A percentile compares a stretch with the other conserved stretches of the same genome.
Evolutionary conservation across 1,140 invertebrate species (phyloP).

Genomic region (Tyrophagus putrescentiae): DNA sequence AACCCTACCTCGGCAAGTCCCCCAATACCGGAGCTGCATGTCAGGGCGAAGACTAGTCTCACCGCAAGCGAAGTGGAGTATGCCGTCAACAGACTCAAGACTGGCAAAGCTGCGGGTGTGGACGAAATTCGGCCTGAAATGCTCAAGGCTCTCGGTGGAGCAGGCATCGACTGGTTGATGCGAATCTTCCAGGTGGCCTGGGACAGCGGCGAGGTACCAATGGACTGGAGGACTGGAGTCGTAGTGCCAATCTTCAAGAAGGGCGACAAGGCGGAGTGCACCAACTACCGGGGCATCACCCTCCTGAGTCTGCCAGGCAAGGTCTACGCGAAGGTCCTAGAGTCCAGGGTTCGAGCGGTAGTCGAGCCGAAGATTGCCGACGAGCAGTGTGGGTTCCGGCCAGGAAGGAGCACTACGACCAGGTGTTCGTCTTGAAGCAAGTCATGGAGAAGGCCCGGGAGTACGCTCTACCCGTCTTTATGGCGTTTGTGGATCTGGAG

Average conservation of each 20-base stretch:
- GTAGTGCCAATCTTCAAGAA: conserved; percentile 14
- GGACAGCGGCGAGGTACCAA: background rate
- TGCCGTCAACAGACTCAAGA: background rate
- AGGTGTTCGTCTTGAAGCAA: conserved; percentile 11
- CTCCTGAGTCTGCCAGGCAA: background rate
- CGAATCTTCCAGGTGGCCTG: background rate
- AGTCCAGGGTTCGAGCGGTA: background rate
- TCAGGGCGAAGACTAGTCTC: background rate
- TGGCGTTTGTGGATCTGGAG: background rate
- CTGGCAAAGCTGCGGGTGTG: background rate
- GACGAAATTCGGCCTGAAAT: conserved; percentile 1
- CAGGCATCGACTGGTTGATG: background rate
- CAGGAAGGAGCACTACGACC: conserved; percentile 11
- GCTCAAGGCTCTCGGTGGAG: background rate
- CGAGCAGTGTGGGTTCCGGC: conserved; percentile 11
- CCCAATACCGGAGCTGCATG: conserved; percentile 1
- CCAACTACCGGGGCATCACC: conserved; percentile 9
- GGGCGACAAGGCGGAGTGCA: background rate
- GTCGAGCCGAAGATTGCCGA: conserved; percentile 1
- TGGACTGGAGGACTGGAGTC: too few species aligned
- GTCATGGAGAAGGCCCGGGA: conserved; percentile 19
- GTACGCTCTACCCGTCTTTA: background rate
- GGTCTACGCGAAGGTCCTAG: conserved; percentile 1
- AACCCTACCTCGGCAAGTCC: background rate
- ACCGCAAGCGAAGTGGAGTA: background rate